Percentiles rank a stretch among this genome's conserved stretches.
These are phyloP conservation scores for Ovibos moschatus DNA, from an alignment of 2,113 vertebrate genomes.

Conservation along the genomic window DNA sequence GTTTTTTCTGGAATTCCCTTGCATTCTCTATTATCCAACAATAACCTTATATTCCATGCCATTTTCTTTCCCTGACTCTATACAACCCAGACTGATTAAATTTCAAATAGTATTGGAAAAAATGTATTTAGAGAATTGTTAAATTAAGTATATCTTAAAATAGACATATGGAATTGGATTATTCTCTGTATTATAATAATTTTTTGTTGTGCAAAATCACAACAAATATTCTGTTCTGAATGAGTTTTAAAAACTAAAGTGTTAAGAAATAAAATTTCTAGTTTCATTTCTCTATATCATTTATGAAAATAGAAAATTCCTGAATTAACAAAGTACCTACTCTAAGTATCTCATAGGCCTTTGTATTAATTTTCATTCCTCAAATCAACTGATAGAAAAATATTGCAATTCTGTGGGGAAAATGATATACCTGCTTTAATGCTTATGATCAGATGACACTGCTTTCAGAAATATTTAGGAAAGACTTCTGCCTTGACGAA, in stretches of 20 bases:
- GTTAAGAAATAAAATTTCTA: neutral
- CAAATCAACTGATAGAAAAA: conserved; percentile 32
- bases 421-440: conserved; percentile 33
- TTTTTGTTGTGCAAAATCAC: neutral
- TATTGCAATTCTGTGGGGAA: conserved; percentile 22
- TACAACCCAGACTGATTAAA: neutral
- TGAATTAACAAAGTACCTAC: conserved; percentile 32
- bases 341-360: conserved; percentile 39
- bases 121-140: neutral
- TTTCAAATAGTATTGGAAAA: neutral
- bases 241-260: neutral
- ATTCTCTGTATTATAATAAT: neutral
- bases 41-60: neutral
- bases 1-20: neutral
- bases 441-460: neutral
- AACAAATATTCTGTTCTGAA: neutral
- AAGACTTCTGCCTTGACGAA: neutral
- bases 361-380: conserved; percentile 55
- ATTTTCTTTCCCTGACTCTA: neutral
- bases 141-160: conserved; percentile 24
- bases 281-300: neutral
- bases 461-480: conserved; percentile 20
- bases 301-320: conserved; percentile 37
- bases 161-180: neutral
- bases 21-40: neutral